Evolutionary conservation across 2,888 invertebrate genomes (phyloP), one percentile per base, ranked within the genome.

Genomic region (Mechanitis messenoides): DNA sequence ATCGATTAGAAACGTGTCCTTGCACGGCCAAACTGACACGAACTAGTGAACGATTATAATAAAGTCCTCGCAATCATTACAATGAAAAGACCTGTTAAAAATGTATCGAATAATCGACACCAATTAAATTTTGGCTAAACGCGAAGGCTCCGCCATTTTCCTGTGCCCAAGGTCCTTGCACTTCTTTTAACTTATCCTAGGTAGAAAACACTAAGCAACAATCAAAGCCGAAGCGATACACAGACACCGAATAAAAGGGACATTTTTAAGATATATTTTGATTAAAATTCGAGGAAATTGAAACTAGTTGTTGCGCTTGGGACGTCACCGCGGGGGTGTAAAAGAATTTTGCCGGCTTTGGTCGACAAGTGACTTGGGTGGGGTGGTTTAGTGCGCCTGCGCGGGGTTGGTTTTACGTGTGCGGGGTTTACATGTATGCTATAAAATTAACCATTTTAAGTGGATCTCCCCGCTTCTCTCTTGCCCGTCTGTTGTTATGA

Each of bases 331-430:
- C 84, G 74, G 80, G 85, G 86, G 83, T 86, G 86, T 83, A 80
- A 77, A 77, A 83, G 84, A 82, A 85, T 85, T 87, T 86, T 78
- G 87, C 88, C 88, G 89, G 88, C 77, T 83, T 74, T 75, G 73
- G 75, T 76, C 78, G 83, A 78, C 83, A 66, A 70, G 69, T 69
- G 60, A 63, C 78, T 80, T 81, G 86, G 88, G 89, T 86, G 88
- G 87, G 88, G 89, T 88, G 83, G 75, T 20, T 33, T 66, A 76
- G 66, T 77, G 84, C 89, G 89, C 64, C 75, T 86, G 88, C 89
- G 88, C 86, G 86, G 61, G 9, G 71, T 74, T 72, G 76, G 64
- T 72, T 69, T 59, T 70, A 66, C 75, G 85, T 87, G 86, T 86
- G 86, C 72, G 85, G 83, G 75, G 75, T 83, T 80, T 80, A 83